phyloP scores from a whole-genome alignment of 2,888 invertebrate species.

The Conops quadrifasciatus region DNA sequence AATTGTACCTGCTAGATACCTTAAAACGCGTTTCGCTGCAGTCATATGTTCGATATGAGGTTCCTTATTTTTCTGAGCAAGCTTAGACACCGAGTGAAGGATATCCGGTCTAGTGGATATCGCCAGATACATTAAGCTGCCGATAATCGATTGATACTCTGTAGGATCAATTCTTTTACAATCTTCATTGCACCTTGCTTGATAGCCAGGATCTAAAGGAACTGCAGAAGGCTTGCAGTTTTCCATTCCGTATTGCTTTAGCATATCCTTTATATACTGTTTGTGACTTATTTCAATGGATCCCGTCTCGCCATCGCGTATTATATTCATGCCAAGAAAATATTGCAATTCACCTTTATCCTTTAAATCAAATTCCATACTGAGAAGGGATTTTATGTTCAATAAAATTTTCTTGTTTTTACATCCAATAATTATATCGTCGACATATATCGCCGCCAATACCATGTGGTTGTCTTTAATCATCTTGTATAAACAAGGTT shows the following conservation, averaged over 20 bases:
- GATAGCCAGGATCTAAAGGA: slow-evolving; percentile 42
- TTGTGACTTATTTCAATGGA: slow-evolving; percentile 39
- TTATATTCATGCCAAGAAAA: slow-evolving; percentile 40
- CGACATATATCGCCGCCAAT: slow-evolving; percentile 42
- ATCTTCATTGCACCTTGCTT: slow-evolving; percentile 37
- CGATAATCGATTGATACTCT: slow-evolving; percentile 42
- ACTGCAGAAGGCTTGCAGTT: slow-evolving; percentile 41
- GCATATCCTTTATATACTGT: slow-evolving; percentile 39
- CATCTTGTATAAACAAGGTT: slow-evolving; percentile 40
- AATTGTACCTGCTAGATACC: slow-evolving; percentile 41
- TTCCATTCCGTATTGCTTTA: slow-evolving; percentile 41
- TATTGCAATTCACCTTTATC: slow-evolving; percentile 38
- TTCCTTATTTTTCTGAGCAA: slow-evolving; percentile 44
- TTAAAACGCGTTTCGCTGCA: slow-evolving; percentile 44
- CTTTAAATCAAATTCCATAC: slow-evolving; percentile 35
- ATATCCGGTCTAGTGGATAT: slow-evolving; percentile 42
- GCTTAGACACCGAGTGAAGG: slow-evolving; percentile 43
- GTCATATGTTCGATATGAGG: slow-evolving; percentile 45
- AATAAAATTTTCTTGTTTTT: slow-evolving; percentile 37
- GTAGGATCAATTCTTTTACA: slow-evolving; percentile 31
- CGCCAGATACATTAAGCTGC: slow-evolving; percentile 41
- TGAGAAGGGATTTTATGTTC: slow-evolving; percentile 37
- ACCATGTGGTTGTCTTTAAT: slow-evolving; percentile 30
- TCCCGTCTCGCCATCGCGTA: slow-evolving; percentile 39
- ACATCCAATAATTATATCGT: slow-evolving; percentile 41